A percentile compares a stretch with the other conserved stretches of the same genome.
Evolutionary conservation across 2,113 vertebrate genomes (phyloP).

Genomic region (Candoia aspera): DNA sequence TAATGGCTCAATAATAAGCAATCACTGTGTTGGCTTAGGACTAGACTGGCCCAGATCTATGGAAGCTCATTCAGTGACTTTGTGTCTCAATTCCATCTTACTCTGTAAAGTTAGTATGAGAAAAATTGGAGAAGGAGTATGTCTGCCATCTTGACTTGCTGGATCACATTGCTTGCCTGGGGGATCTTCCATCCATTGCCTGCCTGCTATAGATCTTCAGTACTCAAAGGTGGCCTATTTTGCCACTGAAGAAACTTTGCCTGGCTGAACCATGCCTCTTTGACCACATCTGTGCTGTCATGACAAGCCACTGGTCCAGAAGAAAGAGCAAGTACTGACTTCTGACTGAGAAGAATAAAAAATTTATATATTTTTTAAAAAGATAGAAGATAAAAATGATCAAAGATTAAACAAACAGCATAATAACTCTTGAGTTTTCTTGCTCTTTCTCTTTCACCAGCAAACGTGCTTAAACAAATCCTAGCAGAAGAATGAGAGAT

Average conservation of each 20-base stretch:
- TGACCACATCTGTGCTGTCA: neutral
- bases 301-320: neutral
- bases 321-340: neutral
- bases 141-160: neutral
- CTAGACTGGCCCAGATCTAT: neutral
- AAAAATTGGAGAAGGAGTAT: neutral
- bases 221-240: neutral
- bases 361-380: neutral
- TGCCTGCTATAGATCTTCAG: neutral
- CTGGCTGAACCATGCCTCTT: neutral
- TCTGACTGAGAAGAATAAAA: neutral
- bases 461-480: neutral
- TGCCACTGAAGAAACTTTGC: neutral
- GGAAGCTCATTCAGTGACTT: neutral
- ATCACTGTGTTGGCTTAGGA: neutral
- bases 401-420: neutral
- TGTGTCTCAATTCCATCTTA: neutral
- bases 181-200: neutral
- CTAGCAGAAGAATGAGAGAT: neutral
- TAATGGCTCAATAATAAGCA: neutral
- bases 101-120: neutral
- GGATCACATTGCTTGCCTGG: neutral
- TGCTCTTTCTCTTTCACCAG: neutral
- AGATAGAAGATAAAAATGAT: neutral
- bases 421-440: neutral